These are phyloP conservation scores for Synaphobranchus kaupii DNA, from an alignment of 2,797 vertebrate genomes.

Conservation along the genomic window DNA sequence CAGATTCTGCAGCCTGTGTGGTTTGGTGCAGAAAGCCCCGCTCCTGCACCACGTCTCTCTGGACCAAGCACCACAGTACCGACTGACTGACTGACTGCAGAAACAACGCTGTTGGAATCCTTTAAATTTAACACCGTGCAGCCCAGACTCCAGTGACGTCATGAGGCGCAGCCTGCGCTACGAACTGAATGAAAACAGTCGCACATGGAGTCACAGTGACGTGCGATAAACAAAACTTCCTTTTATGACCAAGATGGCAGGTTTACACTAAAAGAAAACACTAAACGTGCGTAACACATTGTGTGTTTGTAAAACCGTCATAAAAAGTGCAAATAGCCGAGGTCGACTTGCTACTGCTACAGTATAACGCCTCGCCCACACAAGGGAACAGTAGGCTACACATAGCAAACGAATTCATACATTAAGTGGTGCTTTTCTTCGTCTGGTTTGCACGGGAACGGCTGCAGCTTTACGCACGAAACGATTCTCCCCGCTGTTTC, in stretches of 20 bases:
- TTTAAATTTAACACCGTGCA: slow-evolving; percentile 43
- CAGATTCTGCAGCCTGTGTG: slow-evolving; percentile 29
- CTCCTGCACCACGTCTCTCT: not conserved
- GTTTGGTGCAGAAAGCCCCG: slow-evolving; percentile 20
- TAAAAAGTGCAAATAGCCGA: not conserved
- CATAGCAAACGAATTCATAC: not conserved
- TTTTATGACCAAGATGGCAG: slow-evolving; percentile 9
- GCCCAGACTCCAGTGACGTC: slow-evolving; percentile 63
- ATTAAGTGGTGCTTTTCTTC: not conserved
- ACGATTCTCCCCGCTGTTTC: not conserved
- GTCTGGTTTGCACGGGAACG: not conserved
- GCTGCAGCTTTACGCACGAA: not conserved
- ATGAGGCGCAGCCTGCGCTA: slow-evolving; percentile 50
- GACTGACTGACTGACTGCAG: slow-evolving; percentile 33
- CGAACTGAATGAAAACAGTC: slow-evolving; percentile 75
- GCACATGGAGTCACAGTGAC: slow-evolving; percentile 65
- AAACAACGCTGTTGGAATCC: slow-evolving; percentile 26
- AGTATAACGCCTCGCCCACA: not conserved
- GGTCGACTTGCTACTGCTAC: not conserved
- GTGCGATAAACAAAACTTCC: not conserved
- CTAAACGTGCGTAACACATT: not conserved
- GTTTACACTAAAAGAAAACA: not conserved
- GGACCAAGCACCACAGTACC: slow-evolving; percentile 11
- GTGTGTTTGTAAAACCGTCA: not conserved
- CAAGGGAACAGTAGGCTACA: not conserved